Percentiles rank a stretch among this genome's conserved stretches.
These are phyloP conservation scores for Campoletis sonorensis DNA, from an alignment of 1,140 invertebrate species.

Conservation along the genomic window DNA sequence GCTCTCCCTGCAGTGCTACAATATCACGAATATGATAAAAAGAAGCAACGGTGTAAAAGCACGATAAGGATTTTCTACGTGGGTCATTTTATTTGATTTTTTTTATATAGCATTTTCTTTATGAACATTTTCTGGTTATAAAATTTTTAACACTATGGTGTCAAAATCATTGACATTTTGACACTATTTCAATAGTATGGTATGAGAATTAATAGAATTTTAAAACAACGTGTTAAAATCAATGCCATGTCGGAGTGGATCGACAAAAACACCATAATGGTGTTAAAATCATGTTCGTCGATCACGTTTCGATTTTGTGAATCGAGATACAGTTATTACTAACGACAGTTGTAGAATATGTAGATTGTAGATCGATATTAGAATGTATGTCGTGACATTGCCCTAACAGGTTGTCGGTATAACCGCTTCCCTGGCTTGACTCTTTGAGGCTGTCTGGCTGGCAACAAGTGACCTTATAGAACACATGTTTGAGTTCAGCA, in stretches of 20 bases:
- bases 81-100: neutral
- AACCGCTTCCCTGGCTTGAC: constrained; percentile 12
- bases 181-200: too few relatives aligned
- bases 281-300: too few relatives aligned
- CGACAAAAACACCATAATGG: too few relatives aligned
- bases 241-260: too few relatives aligned
- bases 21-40: neutral
- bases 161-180: too few relatives aligned
- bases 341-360: constrained; percentile 15
- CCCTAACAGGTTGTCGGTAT: constrained; percentile 52
- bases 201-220: too few relatives aligned
- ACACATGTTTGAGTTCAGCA: constrained; percentile 35
- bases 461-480: constrained; percentile 53
- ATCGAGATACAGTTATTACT: neutral
- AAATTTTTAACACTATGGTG: neutral
- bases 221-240: too few relatives aligned
- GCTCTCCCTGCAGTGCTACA: neutral
- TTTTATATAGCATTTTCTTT: neutral
- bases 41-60: neutral
- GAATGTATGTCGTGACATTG: constrained; percentile 53
- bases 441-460: constrained; percentile 26
- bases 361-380: constrained; percentile 53
- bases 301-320: neutral
- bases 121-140: neutral
- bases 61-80: neutral